These are phyloP conservation scores for Ormyrus nitidulus DNA, from an alignment of 2,888 invertebrate species.

Conservation along the genomic window DNA sequence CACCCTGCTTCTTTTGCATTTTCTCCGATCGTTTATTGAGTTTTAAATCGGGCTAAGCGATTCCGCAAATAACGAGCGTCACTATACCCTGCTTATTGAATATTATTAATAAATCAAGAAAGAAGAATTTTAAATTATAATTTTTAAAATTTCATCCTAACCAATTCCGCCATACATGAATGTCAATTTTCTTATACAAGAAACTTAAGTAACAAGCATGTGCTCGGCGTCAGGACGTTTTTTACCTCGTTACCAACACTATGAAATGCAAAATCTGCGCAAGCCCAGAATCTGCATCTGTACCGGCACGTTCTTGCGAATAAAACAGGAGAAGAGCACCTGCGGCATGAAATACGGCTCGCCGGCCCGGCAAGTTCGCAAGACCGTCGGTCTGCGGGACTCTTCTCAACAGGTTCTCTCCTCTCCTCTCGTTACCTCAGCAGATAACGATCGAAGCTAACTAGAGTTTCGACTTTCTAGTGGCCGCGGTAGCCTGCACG, in stretches of 20 bases:
- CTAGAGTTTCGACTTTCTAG: slow-evolving; percentile 55
- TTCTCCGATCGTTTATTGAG: neutral
- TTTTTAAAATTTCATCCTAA: no score
- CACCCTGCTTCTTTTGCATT: neutral
- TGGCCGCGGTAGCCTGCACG: slow-evolving; percentile 10
- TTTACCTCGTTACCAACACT: neutral
- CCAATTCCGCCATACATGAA: no score
- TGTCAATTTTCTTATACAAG: no score
- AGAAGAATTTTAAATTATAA: no score
- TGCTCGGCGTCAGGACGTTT: no score
- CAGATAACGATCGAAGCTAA: slow-evolving; percentile 61
- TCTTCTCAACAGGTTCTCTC: slow-evolving; percentile 29
- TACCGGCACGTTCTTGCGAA: no score
- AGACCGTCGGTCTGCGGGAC: neutral
- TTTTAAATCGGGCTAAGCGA: no score
- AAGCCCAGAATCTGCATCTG: slow-evolving; percentile 7
- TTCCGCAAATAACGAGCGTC: neutral
- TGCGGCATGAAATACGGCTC: no score
- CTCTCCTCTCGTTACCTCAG: slow-evolving; percentile 41
- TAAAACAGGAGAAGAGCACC: no score
- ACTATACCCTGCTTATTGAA: no score
- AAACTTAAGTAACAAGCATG: no score
- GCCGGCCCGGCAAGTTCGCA: neutral
- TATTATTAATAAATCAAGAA: no score
- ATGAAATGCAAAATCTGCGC: slow-evolving; percentile 1